Base-by-base conservation (phyloP, 2,797 vertebrate species). In the Mormyrops attenuatus region DNA sequence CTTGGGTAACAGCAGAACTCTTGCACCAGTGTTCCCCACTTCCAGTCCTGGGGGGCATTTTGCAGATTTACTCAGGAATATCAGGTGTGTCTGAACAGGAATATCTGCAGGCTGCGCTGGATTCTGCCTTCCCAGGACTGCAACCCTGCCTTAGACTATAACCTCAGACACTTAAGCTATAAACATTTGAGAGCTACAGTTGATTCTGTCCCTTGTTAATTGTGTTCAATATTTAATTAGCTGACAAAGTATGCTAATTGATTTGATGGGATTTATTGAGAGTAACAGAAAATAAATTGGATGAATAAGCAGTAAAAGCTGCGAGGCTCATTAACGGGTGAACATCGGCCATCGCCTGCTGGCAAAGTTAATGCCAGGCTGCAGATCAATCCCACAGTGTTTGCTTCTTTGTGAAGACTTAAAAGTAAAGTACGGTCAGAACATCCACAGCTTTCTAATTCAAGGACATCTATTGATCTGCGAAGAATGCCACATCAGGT, bases 161-260 rank as follows among this genome's bases (percentile, higher is more conserved):
- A 52, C 47, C n/a, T 85, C 22, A 57, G n/a, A 87, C 15, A 60
- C 30, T 73, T 73, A 38, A 34, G 66, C 22, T 85, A 85, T 85
- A 55, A 55, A 87, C 89, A 91, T 89, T 90, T 90, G 92, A 89
- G 91, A 92, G 92, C 89, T 91, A 90, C 91, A 88, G 90, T 94
- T 93, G 91, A 94, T 94, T 93, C 92, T 93, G 90, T 89, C 91
- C 91, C 91, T 60, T 91, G 91, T 92, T 92, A 92, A 94, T 93
- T 91, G 85, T 92, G 91, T 93, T 93, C 91, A 90, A 90, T 93
- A 92, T 91, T 91, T 94, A 94, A 94, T 95, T 95, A 95, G 94
- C 93, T 94, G 94, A 95, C 88, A 90, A 94, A 91, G 92, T 92
- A 90, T 92, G 88, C 92, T 94, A 95, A 95, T 95, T 93, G 94